Base-by-base conservation (phyloP, 2,888 invertebrate species). In the Synergus umbraculus region DNA sequence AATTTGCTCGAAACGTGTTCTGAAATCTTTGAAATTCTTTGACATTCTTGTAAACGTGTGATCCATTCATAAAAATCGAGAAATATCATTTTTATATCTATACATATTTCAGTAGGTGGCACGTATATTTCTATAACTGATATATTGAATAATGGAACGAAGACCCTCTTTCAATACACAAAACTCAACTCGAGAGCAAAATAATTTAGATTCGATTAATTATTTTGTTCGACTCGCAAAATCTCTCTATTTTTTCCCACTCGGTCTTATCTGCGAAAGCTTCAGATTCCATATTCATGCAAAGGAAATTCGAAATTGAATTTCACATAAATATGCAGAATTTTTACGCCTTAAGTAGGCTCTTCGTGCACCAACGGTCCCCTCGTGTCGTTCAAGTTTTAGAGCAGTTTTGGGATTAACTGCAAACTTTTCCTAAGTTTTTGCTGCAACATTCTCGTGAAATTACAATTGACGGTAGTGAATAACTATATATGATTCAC, bases 291-390 rank as follows among this genome's bases (percentile, higher is more conserved):
- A 73, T 73, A 73, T 73, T 73, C 73, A 73, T 58, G 73, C 41
- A 73, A 73, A 54, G 54, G n/a, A 54, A 54, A 73, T 58, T 73
- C 37, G 54, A 73, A 73, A 73, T 54, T 73, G 54, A 73, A 73
- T 73, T 73, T 73, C 37, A 54, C 41, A 73, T 73, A 73, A 73
- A 73, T 58, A 73, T 73, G 73, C 54, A 37, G 41, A 73, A 54
- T 58, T 73, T 73, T 73, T 41, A 15, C 54, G 73, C 41, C 54
- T 73, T 73, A 73, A 73, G 73, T 73, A 73, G 73, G 54, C 54
- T 73, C 73, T 73, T 41, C 73, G 4, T 29, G 29, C 13, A 7
- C 10, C 22, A 63, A 29, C 22, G 73, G 54, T 73, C 73, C 73
- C 41, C 54, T 73, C 12, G 10, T 73, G 49, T 29, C 15, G 54